Conservation (phyloP, 1,140 invertebrate genomes). For the Eriosoma lanigerum region DNA sequence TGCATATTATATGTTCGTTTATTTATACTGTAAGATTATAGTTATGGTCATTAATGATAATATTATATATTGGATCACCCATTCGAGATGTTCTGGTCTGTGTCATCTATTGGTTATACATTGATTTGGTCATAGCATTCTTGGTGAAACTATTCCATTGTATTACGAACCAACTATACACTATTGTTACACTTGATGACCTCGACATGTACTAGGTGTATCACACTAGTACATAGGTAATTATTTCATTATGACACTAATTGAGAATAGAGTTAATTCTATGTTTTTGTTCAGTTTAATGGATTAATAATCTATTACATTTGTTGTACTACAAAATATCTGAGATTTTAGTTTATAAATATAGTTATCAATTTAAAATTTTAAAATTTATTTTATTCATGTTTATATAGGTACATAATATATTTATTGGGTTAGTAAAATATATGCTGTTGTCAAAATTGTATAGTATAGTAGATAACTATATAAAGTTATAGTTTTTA, state of each 20-base stretch:
- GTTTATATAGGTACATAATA: no score
- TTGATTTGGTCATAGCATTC: neutral
- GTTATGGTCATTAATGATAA: neutral
- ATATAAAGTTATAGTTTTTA: no score
- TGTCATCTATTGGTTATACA: neutral
- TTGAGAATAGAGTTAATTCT: no score
- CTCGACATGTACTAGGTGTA: neutral
- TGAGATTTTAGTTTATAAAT: no score
- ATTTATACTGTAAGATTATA: neutral
- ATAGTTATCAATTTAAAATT: no score
- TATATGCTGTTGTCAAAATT: no score
- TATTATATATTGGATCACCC: neutral
- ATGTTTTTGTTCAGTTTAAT: no score
- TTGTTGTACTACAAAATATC: no score
- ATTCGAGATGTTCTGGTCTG: neutral
- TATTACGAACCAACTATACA: neutral
- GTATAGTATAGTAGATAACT: no score
- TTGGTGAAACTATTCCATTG: neutral
- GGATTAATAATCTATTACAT: no score
- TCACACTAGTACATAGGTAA: neutral
- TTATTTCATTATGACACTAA: neutral
- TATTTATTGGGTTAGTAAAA: no score
- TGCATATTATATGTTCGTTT: neutral
- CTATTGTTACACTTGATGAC: neutral
- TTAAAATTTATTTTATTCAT: no score